Conservation (phyloP, 2,113 vertebrate species). For the Climacteris rufus region DNA sequence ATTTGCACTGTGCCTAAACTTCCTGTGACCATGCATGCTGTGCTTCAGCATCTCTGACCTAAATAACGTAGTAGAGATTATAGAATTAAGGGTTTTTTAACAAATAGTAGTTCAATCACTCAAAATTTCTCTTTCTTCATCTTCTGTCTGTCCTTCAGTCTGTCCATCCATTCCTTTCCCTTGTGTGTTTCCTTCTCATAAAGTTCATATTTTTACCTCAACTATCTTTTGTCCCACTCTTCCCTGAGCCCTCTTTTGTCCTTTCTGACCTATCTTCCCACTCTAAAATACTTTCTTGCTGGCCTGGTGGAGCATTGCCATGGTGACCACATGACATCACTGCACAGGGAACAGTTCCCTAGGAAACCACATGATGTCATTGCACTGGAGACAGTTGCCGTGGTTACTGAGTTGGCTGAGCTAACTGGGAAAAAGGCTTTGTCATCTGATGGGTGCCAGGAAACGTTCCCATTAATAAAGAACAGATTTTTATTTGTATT, state of each 20-base stretch:
- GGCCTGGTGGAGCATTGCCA: constrained; percentile 39
- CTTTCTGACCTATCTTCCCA: constrained; percentile 9
- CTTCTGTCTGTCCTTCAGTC: neutral
- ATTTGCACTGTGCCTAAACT: neutral
- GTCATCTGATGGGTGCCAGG: neutral
- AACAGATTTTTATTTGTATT: neutral
- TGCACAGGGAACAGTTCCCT: constrained; percentile 39
- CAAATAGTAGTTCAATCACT: neutral
- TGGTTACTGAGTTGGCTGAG: constrained; percentile 38
- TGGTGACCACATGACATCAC: constrained; percentile 59
- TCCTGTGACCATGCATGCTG: neutral
- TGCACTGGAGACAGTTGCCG: constrained; percentile 38
- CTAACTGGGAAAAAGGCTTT: neutral
- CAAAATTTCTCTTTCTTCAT: neutral
- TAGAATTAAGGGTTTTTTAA: neutral
- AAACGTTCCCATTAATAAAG: constrained; percentile 17
- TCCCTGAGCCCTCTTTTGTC: neutral
- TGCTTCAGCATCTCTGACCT: neutral
- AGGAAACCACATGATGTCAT: constrained; percentile 65
- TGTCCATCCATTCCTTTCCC: neutral
- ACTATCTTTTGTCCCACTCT: neutral
- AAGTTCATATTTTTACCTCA: neutral
- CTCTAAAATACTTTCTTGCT: constrained; percentile 12
- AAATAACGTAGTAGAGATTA: neutral
- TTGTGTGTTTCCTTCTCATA: neutral